Evolutionary conservation across 2,113 vertebrate species (phyloP), one percentile per base, ranked within the genome.

Genomic region (Prunella fulvescens): DNA sequence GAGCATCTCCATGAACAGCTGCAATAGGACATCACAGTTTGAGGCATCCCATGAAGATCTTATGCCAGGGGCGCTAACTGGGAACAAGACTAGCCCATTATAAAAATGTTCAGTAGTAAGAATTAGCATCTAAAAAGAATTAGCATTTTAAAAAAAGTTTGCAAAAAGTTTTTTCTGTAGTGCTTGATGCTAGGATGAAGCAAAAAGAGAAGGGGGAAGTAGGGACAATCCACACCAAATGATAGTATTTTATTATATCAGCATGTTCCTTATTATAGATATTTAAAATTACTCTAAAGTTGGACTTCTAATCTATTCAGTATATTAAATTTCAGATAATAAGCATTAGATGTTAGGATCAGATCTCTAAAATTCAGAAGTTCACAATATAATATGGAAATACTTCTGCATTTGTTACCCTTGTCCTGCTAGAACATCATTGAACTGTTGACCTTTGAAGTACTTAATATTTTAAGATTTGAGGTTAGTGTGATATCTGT

Each of bases 1-100:
- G 56, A 35, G 22, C 56, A 57, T 35, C 33, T 57, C 56, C 33
- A 57, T 35, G 13, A 57, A 23, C 22, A 35, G 28, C 37, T 77
- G 31, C 47, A 47, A 19, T 7, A 47, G 51, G 22, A 31, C 25
- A 45, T 48, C 47, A 29, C 22, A 74, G 16, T 47, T 57, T 56
- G 50, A 77, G 35, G 8, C 11, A 22, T 45, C 51, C 29, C 15
- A 10, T 25, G 26, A 88, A 84, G 39, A 14, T 37, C 1, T 3
- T 54, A 26, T 78, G 0, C 15, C 0, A 0, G 6, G 5, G 1
- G 3, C 3, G 35, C 24, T 73, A 48, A 57, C 22, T 4, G 35
- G 26, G 35, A 88, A 12, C 14, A 81, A 64, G 28, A 19, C 3
- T 88, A 35, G 26, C 17, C 29, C 24, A 8, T 20, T 39, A 79